Evolutionary conservation across 1,140 invertebrate species (phyloP).

Genomic region (Sitobion miscanthi): DNA sequence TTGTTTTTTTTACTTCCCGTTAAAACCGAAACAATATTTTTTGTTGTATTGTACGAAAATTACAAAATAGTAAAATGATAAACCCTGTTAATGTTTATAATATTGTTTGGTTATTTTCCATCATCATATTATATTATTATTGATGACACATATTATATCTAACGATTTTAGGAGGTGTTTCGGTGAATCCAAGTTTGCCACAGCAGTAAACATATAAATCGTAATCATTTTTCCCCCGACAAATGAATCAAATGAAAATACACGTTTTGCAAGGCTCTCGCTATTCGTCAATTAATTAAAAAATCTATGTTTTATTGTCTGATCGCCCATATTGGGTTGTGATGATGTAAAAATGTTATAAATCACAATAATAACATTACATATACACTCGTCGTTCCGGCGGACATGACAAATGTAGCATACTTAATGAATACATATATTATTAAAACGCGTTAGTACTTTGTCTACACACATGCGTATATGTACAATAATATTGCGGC

Average conservation of each 20-base stretch:
- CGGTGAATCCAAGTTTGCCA: background rate
- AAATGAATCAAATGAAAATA: background rate
- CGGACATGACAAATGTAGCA: background rate
- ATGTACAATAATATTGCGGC: background rate
- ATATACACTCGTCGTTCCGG: background rate
- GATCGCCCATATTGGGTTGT: background rate
- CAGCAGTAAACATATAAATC: background rate
- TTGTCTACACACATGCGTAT: background rate
- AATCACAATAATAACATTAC: background rate
- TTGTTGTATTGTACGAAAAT: background rate
- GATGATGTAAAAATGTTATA: background rate
- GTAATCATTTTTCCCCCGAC: background rate
- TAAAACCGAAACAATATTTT: background rate
- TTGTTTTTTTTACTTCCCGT: background rate
- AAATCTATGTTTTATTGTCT: background rate
- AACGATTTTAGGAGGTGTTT: background rate
- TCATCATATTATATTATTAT: background rate
- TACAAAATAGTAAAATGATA: background rate
- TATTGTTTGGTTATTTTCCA: background rate
- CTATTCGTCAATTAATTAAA: background rate
- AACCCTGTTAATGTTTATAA: background rate
- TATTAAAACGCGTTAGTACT: background rate
- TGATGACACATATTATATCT: background rate
- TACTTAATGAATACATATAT: background rate
- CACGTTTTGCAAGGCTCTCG: too few species aligned